Evolutionary conservation across 2,797 vertebrate species (phyloP).

Genomic region (Eidolon dupreanum): DNA sequence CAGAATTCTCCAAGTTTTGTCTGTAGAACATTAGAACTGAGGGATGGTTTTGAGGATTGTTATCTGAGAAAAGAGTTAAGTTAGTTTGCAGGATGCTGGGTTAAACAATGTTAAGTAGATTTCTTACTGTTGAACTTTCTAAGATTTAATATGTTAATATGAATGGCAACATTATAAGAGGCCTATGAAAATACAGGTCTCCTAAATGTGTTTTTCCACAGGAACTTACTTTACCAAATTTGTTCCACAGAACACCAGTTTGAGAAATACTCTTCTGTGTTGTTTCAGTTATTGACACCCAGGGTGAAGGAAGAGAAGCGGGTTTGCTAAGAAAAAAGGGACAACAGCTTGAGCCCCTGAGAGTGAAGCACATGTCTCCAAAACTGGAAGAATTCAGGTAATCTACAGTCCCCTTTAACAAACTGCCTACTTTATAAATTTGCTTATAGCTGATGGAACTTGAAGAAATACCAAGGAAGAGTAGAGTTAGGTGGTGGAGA

Average conservation of each 20-base stretch:
- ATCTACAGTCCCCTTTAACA: neutral
- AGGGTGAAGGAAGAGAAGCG: neutral
- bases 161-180: neutral
- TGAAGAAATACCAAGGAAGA: neutral
- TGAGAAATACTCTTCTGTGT: slow-evolving; percentile 32
- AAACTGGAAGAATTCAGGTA: neutral
- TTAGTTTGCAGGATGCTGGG: neutral
- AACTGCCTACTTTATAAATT: neutral
- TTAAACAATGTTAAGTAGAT: slow-evolving; percentile 37
- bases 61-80: slow-evolving; percentile 13
- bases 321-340: neutral
- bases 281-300: neutral
- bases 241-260: neutral
- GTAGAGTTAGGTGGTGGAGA: too few relatives aligned
- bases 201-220: slow-evolving; percentile 30
- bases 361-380: neutral
- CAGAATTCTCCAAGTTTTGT: slow-evolving; percentile 17
- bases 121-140: slow-evolving; percentile 12
- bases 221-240: slow-evolving; percentile 37
- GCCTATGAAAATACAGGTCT: slow-evolving; percentile 26
- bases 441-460: neutral
- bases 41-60: neutral
- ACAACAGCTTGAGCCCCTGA: neutral
- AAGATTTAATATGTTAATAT: slow-evolving; percentile 45
- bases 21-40: neutral